These are phyloP conservation scores for Drosophila sordidapex DNA, from an alignment of 2,888 invertebrate genomes.

Conservation along the genomic window DNA sequence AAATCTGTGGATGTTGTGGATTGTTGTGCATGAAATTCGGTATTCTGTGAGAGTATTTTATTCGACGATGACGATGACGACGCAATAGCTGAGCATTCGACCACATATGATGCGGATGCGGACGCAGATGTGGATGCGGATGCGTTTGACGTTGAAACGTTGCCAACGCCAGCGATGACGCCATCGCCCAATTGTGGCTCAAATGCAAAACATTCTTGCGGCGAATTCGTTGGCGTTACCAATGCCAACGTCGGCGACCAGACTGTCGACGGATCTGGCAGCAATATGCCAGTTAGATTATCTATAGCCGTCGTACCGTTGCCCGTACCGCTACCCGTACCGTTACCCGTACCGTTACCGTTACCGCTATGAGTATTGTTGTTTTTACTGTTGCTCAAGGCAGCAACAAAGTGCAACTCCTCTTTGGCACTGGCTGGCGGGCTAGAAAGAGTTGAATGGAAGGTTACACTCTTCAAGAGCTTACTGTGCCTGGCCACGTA, in stretches of 20 bases:
- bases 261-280: conserved; percentile 32
- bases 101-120: conserved; percentile 61
- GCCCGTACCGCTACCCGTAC: conserved; percentile 13
- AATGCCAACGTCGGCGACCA: conserved; percentile 75
- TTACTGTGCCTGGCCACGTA: conserved; percentile 95
- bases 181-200: conserved; percentile 53
- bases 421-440: conserved; percentile 87
- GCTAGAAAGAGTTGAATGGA: conserved; percentile 93
- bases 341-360: conserved; percentile 24
- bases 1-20: conserved; percentile 76
- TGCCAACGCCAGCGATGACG: conserved; percentile 73
- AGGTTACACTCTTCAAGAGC: conserved; percentile 94
- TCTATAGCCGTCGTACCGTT: conserved; percentile 9
- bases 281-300: conserved; percentile 20
- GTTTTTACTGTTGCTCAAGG: conserved; percentile 11
- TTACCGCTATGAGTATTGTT: neutral
- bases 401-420: conserved; percentile 53
- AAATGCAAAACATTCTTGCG: conserved; percentile 67
- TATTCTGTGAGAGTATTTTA: conserved; percentile 58
- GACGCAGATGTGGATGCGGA: conserved; percentile 25
- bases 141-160: conserved; percentile 43
- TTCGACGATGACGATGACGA: conserved; percentile 55
- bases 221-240: conserved; percentile 79
- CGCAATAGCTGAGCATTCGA: conserved; percentile 59
- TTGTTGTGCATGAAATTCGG: conserved; percentile 71